Percentiles rank a stretch among this genome's conserved stretches.
Evolutionary conservation across 2,888 invertebrate genomes (phyloP).

Genomic region (Catocala fraxini): DNA sequence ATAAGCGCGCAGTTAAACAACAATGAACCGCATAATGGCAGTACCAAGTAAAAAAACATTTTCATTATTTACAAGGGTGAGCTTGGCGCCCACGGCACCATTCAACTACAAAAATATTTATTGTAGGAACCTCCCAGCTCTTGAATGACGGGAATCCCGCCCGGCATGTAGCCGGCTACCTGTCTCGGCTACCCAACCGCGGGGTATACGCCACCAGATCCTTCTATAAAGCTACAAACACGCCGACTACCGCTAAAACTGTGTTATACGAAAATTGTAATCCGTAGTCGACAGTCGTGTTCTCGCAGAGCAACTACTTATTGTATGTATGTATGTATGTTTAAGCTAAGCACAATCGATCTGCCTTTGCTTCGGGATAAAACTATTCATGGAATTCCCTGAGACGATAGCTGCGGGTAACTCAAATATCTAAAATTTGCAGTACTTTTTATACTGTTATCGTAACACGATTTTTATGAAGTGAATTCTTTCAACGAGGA

Average conservation of each 20-base stretch:
- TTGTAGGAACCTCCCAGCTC: conserved; percentile 63
- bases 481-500: conserved; percentile 18
- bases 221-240: conserved; percentile 47
- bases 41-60: conserved; percentile 45
- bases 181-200: conserved; percentile 59
- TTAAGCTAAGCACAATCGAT: conserved; percentile 42
- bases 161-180: conserved; percentile 54
- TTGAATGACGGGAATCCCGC: conserved; percentile 63
- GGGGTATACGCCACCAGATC: conserved; percentile 51
- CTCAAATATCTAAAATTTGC: conserved; percentile 27
- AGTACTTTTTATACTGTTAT: conserved; percentile 24
- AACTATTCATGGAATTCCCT: conserved; percentile 41
- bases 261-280: conserved; percentile 46
- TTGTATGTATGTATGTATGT: conserved; percentile 30
- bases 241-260: conserved; percentile 42
- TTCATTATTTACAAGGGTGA: conserved; percentile 52
- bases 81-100: conserved; percentile 53
- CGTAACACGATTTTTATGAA: conserved; percentile 24
- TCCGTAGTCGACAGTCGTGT: conserved; percentile 34
- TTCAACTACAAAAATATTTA: conserved; percentile 69
- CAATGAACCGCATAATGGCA: conserved; percentile 30
- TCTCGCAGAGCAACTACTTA: conserved; percentile 33
- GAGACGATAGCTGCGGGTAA: conserved; percentile 29
- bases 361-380: conserved; percentile 40
- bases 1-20: conserved; percentile 27